Evolutionary conservation across 2,113 vertebrate species (phyloP), one percentile per base, ranked within the genome.

Genomic region (Synchiropus splendidus): DNA sequence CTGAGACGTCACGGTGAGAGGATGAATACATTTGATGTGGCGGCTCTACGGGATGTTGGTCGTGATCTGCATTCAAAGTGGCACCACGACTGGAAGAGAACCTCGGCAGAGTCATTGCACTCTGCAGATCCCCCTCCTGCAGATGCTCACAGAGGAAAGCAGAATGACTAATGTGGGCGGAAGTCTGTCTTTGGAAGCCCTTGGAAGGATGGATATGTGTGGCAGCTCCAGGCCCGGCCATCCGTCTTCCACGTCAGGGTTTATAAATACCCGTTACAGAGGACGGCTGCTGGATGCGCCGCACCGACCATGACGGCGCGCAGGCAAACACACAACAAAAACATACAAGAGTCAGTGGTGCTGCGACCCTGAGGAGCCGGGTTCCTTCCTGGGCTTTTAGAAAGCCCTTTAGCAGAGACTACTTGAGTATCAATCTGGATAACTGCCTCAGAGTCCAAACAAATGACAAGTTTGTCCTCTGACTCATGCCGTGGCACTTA

Each of bases 111-210:
- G 8, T 27, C 21, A 27, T 27, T 8, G 21, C 4, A 33, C 18
- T 50, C 44, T 27, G 18, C 44, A 35, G 36, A 30, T 27, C 31
- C 54, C 18, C 34, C 49, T 49, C 39, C 43, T 5, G 16, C 44
- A 16, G 48, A 51, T 6, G 6, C 54, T 60, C 43, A 41, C 36
- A 38, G 43, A 30, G 30, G 32, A 16, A 5, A 44, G 21, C 21
- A 4, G 54, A 37, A 54, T 46, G 72, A 69, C 59, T 67, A 70
- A 73, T 71, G 58, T 44, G 12, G 45, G 46, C 27, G 62, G 64
- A 75, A 65, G 68, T 57, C 65, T 65, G 66, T 69, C 58, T 72
- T 65, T 50, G 53, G 55, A 58, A 70, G 48, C 73, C 55, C 49
- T 64, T 40, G 42, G 59, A 64, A 53, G 56, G 67, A 75, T 69